These are phyloP conservation scores for Centruroides sculpturatus DNA, from an alignment of 1,140 invertebrate genomes.

Conservation along the genomic window DNA sequence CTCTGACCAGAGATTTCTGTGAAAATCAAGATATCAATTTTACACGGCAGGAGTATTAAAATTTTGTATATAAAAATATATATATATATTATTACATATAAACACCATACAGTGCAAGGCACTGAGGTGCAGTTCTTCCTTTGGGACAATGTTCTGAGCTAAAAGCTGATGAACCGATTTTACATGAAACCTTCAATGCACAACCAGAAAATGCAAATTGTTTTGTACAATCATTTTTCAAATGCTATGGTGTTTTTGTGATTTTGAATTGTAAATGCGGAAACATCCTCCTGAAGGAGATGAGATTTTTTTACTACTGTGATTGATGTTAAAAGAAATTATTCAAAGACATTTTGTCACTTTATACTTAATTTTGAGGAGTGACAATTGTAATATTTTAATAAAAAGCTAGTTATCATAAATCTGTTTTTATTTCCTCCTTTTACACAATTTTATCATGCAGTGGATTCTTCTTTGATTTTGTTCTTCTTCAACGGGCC, in stretches of 20 bases:
- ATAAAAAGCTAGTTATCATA: conserved; percentile 14
- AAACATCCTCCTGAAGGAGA: conserved; percentile 9
- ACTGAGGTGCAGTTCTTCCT: conserved; percentile 1
- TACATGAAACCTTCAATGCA: neutral
- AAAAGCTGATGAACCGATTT: neutral
- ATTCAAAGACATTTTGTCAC: conserved; percentile 15
- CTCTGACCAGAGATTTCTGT: conserved; percentile 78
- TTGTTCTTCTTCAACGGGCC: neutral
- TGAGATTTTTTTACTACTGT: conserved; percentile 16
- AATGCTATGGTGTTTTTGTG: conserved; percentile 13
- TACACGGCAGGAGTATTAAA: conserved; percentile 28
- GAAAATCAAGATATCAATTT: conserved; percentile 83
- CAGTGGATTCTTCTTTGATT: neutral
- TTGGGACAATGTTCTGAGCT: neutral
- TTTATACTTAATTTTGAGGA: conserved; percentile 17
- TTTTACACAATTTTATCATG: conserved; percentile 8
- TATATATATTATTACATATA: too few species aligned
- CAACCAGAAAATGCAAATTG: conserved; percentile 4
- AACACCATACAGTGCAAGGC: neutral
- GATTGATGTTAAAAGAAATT: conserved; percentile 13
- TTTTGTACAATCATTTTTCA: conserved; percentile 11
- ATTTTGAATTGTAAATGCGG: conserved; percentile 10
- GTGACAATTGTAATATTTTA: conserved; percentile 18
- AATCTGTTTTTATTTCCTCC: neutral
- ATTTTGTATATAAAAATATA: neutral